A percentile compares a stretch with the other conserved stretches of the same genome.
These are phyloP conservation scores for Eucera pruinosa DNA, from an alignment of 2,888 invertebrate species.

Conservation along the genomic window DNA sequence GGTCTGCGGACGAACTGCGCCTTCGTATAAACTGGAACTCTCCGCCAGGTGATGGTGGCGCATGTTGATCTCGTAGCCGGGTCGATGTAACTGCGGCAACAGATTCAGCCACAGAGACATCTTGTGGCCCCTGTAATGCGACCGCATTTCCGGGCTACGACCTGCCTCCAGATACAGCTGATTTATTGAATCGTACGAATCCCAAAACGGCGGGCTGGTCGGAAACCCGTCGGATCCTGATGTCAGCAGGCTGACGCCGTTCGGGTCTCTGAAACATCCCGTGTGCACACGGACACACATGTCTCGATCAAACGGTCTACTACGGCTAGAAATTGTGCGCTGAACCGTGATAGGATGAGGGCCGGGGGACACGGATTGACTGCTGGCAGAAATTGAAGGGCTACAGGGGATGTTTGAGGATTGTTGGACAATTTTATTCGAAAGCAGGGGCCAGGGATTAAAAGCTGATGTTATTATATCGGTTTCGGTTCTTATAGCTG, in stretches of 20 bases:
- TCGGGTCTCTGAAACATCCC: constrained; percentile 88
- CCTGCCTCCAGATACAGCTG: constrained; percentile 91
- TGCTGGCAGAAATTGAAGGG: neutral
- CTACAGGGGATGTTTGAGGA: neutral
- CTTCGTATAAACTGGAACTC: constrained; percentile 85
- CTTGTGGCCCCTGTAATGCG: constrained; percentile 97
- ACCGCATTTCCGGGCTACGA: constrained; percentile 89
- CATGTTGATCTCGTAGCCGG: constrained; percentile 94
- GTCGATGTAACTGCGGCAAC: constrained; percentile 94
- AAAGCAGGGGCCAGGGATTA: too few relatives aligned
- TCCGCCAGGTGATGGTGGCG: constrained; percentile 95
- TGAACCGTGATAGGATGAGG: constrained; percentile 4
- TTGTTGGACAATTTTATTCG: neutral
- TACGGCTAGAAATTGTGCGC: neutral
- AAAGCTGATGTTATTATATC: too few relatives aligned
- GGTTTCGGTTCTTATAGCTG: too few relatives aligned
- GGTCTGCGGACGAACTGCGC: constrained; percentile 91
- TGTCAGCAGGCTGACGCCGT: constrained; percentile 85
- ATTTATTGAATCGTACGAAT: constrained; percentile 95
- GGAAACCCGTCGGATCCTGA: constrained; percentile 78
- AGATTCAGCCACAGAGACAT: constrained; percentile 96
- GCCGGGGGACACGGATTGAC: neutral
- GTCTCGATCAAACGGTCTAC: constrained; percentile 17
- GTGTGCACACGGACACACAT: constrained; percentile 20
- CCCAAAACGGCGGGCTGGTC: constrained; percentile 91